Percentiles rank a stretch among this genome's conserved stretches.
These are phyloP conservation scores for Chaitophorus viminalis DNA, from an alignment of 2,888 invertebrate species.

Conservation along the genomic window DNA sequence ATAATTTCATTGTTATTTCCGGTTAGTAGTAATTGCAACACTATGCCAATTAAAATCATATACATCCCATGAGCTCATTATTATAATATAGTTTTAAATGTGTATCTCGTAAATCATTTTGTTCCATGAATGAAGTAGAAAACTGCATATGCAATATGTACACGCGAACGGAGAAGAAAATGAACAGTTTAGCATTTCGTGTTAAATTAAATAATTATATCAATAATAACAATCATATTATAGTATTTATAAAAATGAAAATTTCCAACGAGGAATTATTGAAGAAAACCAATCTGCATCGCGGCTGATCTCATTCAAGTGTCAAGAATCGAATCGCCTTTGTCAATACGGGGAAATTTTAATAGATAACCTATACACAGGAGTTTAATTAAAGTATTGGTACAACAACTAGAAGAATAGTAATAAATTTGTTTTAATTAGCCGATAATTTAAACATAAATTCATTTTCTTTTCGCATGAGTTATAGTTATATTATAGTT, in stretches of 20 bases:
- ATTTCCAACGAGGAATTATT: neutral
- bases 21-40: constrained; percentile 26
- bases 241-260: neutral
- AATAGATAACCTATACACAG: constrained; percentile 28
- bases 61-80: constrained; percentile 25
- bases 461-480: neutral
- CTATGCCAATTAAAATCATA: constrained; percentile 51
- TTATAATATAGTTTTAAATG: constrained; percentile 15
- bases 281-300: neutral
- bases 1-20: constrained; percentile 48
- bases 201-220: neutral
- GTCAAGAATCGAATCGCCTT: constrained; percentile 6
- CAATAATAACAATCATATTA: neutral
- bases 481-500: neutral
- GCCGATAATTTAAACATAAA: neutral
- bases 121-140: constrained; percentile 48
- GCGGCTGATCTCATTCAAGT: neutral
- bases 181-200: neutral
- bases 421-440: constrained; percentile 33
- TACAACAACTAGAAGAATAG: neutral
- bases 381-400: constrained; percentile 31
- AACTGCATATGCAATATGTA: neutral
- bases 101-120: neutral
- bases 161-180: neutral
- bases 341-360: constrained; percentile 22